Conservation (phyloP, 2,797 vertebrate genomes). For the Danio tinwini region DNA sequence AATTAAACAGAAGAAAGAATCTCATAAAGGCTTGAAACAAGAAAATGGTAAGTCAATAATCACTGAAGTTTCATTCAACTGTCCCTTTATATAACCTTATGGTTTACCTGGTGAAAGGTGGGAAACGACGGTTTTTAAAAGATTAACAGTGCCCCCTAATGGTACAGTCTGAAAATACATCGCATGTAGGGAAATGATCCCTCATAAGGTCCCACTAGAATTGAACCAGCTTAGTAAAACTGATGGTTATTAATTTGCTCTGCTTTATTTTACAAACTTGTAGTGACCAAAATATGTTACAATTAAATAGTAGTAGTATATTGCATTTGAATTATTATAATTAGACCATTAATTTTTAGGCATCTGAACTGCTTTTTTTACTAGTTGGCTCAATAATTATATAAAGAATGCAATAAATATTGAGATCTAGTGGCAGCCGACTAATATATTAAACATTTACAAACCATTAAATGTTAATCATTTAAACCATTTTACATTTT, state of each 20-base stretch:
- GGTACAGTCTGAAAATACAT: background rate
- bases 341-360: background rate
- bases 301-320: too few relatives aligned
- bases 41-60: too few relatives aligned
- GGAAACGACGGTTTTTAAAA: background rate
- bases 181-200: background rate
- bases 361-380: background rate
- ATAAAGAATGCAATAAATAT: background rate
- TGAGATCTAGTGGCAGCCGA: background rate
- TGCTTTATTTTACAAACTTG: background rate
- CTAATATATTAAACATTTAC: too few relatives aligned
- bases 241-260: background rate
- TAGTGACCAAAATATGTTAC: too few relatives aligned
- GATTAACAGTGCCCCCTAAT: slow-evolving; percentile 3
- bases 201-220: background rate
- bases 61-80: too few relatives aligned
- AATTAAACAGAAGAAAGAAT: background rate
- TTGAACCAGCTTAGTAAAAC: background rate
- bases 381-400: background rate
- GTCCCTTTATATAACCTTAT: background rate
- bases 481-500: too few relatives aligned
- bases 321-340: too few relatives aligned
- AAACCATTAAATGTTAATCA: too few relatives aligned
- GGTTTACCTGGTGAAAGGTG: background rate
- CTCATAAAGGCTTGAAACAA: background rate